Conservation (phyloP, 2,113 vertebrate genomes). For the Arothron firmamentum region DNA sequence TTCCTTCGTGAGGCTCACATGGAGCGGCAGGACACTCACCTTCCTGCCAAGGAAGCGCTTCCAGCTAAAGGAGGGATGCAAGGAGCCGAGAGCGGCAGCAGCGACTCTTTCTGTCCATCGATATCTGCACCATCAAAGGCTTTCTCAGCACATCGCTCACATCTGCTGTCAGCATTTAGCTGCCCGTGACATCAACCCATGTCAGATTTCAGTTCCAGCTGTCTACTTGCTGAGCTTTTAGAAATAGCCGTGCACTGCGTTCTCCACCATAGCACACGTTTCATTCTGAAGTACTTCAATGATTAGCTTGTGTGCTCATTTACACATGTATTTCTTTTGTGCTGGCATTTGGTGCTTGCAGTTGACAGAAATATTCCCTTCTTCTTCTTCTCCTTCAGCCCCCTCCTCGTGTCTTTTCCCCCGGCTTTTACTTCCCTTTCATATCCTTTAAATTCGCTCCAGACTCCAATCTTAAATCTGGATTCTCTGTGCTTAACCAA, state of each 20-base stretch:
- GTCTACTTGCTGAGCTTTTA: no score
- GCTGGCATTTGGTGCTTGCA: constrained; percentile 21
- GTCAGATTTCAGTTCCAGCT: background rate
- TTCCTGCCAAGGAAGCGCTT: background rate
- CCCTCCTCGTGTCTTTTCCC: background rate
- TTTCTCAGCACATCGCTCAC: constrained; percentile 9
- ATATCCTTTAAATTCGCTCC: constrained; percentile 66
- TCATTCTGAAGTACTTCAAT: background rate
- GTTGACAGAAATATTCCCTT: constrained; percentile 36
- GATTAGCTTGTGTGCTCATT: background rate
- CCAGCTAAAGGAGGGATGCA: constrained; percentile 2
- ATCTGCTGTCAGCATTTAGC: background rate
- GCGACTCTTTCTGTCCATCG: constrained; percentile 34
- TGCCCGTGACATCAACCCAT: background rate
- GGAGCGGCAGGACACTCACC: constrained; percentile 7
- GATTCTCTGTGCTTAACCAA: constrained; percentile 68
- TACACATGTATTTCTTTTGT: background rate
- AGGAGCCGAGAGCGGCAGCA: constrained; percentile 26
- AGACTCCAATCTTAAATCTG: constrained; percentile 63
- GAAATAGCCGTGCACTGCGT: no score
- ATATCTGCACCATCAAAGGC: constrained; percentile 7
- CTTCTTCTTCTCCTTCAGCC: background rate
- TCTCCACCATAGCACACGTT: background rate
- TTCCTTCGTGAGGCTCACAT: no score
- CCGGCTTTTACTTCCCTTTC: constrained; percentile 22